Evolutionary conservation across 1,140 invertebrate genomes (phyloP).

Genomic region (Telenomus remus): DNA sequence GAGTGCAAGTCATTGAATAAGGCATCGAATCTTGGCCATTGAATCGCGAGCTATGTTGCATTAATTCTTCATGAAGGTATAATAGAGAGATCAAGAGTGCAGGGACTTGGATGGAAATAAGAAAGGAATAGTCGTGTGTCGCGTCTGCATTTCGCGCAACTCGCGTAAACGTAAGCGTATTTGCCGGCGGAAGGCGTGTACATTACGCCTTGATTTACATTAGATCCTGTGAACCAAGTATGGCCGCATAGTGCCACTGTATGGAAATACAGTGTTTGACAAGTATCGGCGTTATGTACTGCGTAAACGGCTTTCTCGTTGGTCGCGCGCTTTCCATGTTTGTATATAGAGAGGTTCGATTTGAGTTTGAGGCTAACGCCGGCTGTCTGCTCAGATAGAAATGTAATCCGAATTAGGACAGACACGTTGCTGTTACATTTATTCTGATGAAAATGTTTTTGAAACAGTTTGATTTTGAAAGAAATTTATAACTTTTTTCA

Average conservation of each 20-base stretch:
- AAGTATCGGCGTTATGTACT: slow-evolving; percentile 57
- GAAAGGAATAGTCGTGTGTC: slow-evolving; percentile 53
- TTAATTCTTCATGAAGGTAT: slow-evolving; percentile 52
- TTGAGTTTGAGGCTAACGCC: slow-evolving; percentile 49
- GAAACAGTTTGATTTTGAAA: too few species aligned
- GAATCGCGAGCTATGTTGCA: slow-evolving; percentile 43
- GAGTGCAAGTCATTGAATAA: too few species aligned
- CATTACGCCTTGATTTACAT: slow-evolving; percentile 59
- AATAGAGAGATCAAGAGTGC: slow-evolving; percentile 53
- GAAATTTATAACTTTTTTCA: slow-evolving; percentile 20
- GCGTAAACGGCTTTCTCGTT: slow-evolving; percentile 49
- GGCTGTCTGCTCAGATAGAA: slow-evolving; percentile 58
- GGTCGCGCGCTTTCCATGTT: slow-evolving; percentile 57
- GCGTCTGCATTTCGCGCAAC: slow-evolving; percentile 44
- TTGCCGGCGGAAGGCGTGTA: slow-evolving; percentile 49
- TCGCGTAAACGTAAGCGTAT: slow-evolving; percentile 48
- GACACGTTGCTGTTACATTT: slow-evolving; percentile 38
- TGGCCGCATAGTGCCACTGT: slow-evolving; percentile 51
- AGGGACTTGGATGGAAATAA: slow-evolving; percentile 51
- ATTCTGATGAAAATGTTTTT: too few species aligned
- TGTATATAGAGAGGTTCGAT: slow-evolving; percentile 33
- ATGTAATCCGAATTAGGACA: slow-evolving; percentile 62
- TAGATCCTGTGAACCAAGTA: slow-evolving; percentile 55
- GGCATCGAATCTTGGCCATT: slow-evolving; percentile 10
- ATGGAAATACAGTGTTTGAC: slow-evolving; percentile 61